Base-by-base conservation (phyloP, 2,888 invertebrate genomes). In the Polylopha cassiicola region DNA sequence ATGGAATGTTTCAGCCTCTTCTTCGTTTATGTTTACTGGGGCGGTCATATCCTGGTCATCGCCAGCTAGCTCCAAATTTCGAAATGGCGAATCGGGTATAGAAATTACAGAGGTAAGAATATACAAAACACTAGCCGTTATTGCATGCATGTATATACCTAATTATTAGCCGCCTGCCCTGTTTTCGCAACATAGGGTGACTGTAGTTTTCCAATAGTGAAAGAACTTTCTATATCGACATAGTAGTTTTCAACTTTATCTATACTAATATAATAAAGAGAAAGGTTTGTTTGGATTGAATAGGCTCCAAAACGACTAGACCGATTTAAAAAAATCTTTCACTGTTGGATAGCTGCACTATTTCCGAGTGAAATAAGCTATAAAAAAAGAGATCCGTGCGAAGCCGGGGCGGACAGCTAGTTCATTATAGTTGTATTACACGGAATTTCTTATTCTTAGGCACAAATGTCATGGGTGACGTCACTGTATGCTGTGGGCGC, bases 401-500 rank as follows among this genome's bases (percentile, higher is more conserved):
- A 31, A 1, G 24, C 8, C 17, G 4, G 2, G 15, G 29, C 29
- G 10, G 4, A 9, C 10, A 10, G 13, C 10, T 18, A n/a, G 24
- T 4, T 18, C 11, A 11, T 9, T 8, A 33, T 8, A 27, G 3
- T 13, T 33, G 22, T 30, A 9, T 9, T 10, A 24, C 5, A 1
- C 14, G 14, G 10, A 2, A 21, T 5, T 7, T 7, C 24, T 5
- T 31, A 8, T 27, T 10, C 22, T 32, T 11, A 86, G 78, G 72
- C 75, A 17, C 80, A 88, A 60, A 79, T 72, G 16, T 87, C 88
- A 34, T 89, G 88, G 88, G 75, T 87, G 46, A 89, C 88, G 1
- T 87, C 89, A 1, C 65, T 89, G 30, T 76, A 84, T 37, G 75
- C 87, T 0, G 63, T 88, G 39, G 90, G 90, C 0, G 87, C 87